phyloP scores from a whole-genome alignment of 23 tunicate genomes.

The Halocynthia aurantium region DNA sequence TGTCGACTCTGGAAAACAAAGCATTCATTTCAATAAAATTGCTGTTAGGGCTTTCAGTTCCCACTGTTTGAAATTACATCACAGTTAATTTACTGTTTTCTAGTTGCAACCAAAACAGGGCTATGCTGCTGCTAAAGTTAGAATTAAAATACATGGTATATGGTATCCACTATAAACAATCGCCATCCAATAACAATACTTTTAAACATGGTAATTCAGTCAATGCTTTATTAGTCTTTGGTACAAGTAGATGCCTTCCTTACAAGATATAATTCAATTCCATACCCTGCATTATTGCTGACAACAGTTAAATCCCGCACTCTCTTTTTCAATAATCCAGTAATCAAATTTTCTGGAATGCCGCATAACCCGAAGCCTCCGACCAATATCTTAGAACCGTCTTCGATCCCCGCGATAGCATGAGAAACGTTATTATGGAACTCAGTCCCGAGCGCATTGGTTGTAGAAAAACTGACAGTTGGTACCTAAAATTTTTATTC shows the following conservation, averaged over 20 bases:
- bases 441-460: slow-evolving; percentile 17
- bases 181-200: slow-evolving; percentile 3
- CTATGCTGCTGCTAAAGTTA: background rate
- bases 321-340: slow-evolving; percentile 46
- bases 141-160: background rate
- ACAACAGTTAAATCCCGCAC: slow-evolving; percentile 64
- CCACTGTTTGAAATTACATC: no score
- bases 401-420: slow-evolving; percentile 57
- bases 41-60: no score
- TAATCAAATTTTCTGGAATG: slow-evolving; percentile 89
- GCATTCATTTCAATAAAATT: no score
- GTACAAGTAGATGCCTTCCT: no score
- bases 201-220: background rate
- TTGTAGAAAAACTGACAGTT: slow-evolving; percentile 38
- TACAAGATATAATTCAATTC: no score
- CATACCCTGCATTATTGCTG: slow-evolving; percentile 94
- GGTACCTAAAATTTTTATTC: no score
- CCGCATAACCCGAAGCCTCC: slow-evolving; percentile 99
- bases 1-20: slow-evolving; percentile 47
- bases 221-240: no score
- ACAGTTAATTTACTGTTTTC: no score
- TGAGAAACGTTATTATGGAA: slow-evolving; percentile 51
- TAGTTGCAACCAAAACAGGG: no score
- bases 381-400: slow-evolving; percentile 80
- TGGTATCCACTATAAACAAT: no score